Percentiles rank a stretch among this genome's conserved stretches.
Conservation (phyloP, 2,113 vertebrate species). For the Pycnonotus jocosus region DNA sequence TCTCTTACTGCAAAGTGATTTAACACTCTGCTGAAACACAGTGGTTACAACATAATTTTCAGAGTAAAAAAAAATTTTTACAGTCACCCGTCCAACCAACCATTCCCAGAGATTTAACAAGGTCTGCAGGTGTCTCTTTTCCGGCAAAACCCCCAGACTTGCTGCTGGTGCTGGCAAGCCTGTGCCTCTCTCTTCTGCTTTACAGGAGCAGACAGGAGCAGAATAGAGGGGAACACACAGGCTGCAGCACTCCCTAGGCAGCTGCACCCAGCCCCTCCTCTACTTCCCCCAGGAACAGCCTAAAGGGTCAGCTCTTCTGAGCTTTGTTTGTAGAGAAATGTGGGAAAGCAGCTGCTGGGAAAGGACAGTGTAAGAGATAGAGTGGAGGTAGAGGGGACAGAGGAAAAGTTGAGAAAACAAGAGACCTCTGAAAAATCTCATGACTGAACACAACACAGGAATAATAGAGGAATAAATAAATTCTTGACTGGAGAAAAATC, state of each 20-base stretch:
- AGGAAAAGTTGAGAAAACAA: neutral
- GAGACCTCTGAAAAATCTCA: neutral
- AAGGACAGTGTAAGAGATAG: neutral
- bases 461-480: neutral
- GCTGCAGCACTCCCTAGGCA: neutral
- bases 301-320: neutral
- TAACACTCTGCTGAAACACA: neutral
- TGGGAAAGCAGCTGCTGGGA: neutral
- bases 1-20: neutral
- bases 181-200: neutral
- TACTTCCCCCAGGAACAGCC: neutral
- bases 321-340: neutral
- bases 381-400: neutral
- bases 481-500: neutral
- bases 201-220: neutral
- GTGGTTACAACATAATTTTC: neutral
- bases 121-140: neutral
- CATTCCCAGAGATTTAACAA: neutral
- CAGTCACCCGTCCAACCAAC: neutral
- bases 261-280: neutral
- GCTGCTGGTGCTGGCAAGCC: neutral
- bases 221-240: accelerated
- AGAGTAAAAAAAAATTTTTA: neutral
- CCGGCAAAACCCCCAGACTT: neutral
- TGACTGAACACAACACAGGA: neutral